phyloP scores from a whole-genome alignment of 2,888 invertebrate genomes.

The Sipha maydis region DNA sequence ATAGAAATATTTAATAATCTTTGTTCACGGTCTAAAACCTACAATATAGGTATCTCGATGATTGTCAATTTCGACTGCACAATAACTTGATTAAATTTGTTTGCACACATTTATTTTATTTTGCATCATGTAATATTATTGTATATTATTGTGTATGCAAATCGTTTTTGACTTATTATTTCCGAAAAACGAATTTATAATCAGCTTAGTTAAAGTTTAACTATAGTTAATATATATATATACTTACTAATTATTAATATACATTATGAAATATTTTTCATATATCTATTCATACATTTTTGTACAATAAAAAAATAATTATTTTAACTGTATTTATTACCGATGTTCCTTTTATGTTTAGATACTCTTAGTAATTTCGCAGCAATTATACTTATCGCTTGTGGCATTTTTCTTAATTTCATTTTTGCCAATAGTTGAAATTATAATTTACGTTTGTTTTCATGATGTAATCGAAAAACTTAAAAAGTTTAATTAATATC shows the following conservation, averaged over 20 bases:
- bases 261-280: background rate
- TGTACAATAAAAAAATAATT: too few species aligned
- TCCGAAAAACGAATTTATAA: background rate
- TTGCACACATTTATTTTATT: background rate
- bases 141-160: background rate
- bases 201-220: background rate
- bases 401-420: background rate
- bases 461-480: background rate
- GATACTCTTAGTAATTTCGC: background rate
- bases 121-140: background rate
- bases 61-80: background rate
- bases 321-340: background rate
- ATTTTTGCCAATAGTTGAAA: background rate
- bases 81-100: slow-evolving; percentile 4
- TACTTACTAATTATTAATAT: background rate
- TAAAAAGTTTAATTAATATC: background rate
- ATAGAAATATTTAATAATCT: background rate
- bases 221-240: too few species aligned
- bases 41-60: background rate
- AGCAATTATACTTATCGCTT: background rate
- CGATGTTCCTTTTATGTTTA: background rate
- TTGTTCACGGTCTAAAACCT: background rate
- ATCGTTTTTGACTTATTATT: background rate
- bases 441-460: background rate
- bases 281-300: background rate